Base-by-base conservation (phyloP, 35 echinoderm and acorn worm species). In the Apostichopus parvimensis region DNA sequence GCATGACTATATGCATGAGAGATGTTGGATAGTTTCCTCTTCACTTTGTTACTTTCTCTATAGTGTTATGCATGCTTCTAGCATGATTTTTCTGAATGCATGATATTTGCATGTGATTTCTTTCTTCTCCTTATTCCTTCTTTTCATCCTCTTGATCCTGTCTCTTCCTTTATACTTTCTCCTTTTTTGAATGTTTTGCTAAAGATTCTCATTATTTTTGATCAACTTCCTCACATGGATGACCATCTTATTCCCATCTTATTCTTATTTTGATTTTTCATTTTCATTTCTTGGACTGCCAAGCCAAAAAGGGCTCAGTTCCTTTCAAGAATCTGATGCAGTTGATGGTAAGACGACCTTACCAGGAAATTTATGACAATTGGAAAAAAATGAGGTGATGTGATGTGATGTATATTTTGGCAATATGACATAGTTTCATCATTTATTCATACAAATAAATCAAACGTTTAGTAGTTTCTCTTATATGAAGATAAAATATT, bases 171-270 rank as follows among this genome's bases (percentile, higher is more conserved):
- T 56, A 53, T 54, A 53, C 78, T 80, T n/a, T 83, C 15, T 57
- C 20, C 18, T 84, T 84, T 60, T 59, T n/a, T 14, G 54, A 58
- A 84, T 59, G 15, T 84, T 84, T 84, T n/a, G 54, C 81, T 59
- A 15, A 52, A 84, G 6, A 22, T 58, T 84, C 54, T 84, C 81
- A 84, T 84, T 84, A 84, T 84, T 84, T 45, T 58, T 84, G 81
- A 58, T 84, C 81, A 84, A 84, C 81, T 84, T 84, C 81, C 57
- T 84, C 81, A 84, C 81, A 84, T 55, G 57, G 58, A 61, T 61
- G 57, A 58, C 81, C 81, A 84, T 84, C 57, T 84, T 25, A 9
- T 80, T 25, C 56, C 81, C 23, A 75, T 18, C 71, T 75, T 18
- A 4, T 75, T 6, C 34, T 4, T 75, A 45, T 75, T 13, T 75